Evolutionary conservation across 2,797 vertebrate genomes (phyloP), one percentile per base, ranked within the genome.

Genomic region (Semotilus atromaculatus): DNA sequence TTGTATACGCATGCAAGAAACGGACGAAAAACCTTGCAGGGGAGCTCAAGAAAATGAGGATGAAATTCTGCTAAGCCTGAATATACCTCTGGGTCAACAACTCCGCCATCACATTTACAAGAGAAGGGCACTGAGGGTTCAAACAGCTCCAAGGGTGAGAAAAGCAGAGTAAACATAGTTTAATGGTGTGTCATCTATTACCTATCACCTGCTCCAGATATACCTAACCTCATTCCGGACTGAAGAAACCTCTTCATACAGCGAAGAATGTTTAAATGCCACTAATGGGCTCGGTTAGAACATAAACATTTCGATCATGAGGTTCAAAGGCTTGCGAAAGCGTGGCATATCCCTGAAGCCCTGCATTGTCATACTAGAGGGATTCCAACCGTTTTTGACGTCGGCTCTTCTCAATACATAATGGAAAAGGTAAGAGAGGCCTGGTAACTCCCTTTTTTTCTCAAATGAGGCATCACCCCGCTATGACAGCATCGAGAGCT

Each of bases 81-180:
- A 40, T 16, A 26, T 70, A 31, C 64, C 74, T 70, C 64, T 70
- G 74, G 64, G 48, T 84, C 82, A 84, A 70, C 51, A 45, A 70
- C 64, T 78, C 10, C 45, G 4, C 82, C 74, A 67, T 85, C 75
- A 80, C 19, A 76, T 84, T 80, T 72, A 80, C 18, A 18, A 66
- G 66, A 81, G 74, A 62, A 48, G 79, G 38, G 34, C 66, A 78
- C 67, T n/a, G 21, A 73, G 45, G 70, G 85, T 84, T 60, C 85
- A 66, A 84, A 76, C 68, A 40, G 36, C 6, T 55, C 79, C 51
- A 13, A 82, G 76, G 76, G 64, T 62, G 71, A 86, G 74, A 7
- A 26, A 77, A 29, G 40, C 43, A 81, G 74, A 67, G 81, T 38
- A 88, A 81, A 53, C 80, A 86, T 4, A 78, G 53, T 87, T 38